These are phyloP conservation scores for Trigoniulus corallinus DNA, from an alignment of 1,140 invertebrate genomes.

Conservation along the genomic window DNA sequence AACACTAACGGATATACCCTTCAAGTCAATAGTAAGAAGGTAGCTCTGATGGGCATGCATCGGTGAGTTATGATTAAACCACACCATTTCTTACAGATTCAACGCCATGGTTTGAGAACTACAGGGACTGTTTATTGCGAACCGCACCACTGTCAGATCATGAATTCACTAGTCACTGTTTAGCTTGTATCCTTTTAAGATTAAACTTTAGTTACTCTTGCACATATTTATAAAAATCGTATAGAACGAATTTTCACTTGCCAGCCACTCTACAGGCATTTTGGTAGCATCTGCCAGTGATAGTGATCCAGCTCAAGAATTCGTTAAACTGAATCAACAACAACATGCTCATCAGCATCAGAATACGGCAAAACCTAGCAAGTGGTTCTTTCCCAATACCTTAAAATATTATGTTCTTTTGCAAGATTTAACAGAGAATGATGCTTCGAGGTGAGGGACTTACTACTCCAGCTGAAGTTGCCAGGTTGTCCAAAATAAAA, in stretches of 20 bases:
- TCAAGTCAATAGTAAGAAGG: background rate
- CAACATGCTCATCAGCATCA: constrained; percentile 58
- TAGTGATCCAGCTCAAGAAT: constrained; percentile 57
- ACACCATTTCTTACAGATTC: constrained; percentile 28
- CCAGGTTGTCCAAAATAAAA: background rate
- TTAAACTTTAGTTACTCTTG: too few species aligned
- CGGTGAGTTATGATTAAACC: background rate
- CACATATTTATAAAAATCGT: too few species aligned
- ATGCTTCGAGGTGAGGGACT: constrained; percentile 37
- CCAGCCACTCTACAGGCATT: too few species aligned
- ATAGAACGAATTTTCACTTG: too few species aligned
- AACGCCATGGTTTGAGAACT: constrained; percentile 92
- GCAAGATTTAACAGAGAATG: constrained; percentile 57
- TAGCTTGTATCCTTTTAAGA: constrained; percentile 72
- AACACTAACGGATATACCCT: background rate
- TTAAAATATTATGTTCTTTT: constrained; percentile 78
- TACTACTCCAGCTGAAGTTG: background rate
- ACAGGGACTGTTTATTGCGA: constrained; percentile 77
- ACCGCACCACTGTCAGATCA: constrained; percentile 82
- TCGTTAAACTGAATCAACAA: constrained; percentile 55
- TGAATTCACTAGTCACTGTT: constrained; percentile 83
- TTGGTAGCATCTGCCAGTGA: constrained; percentile 65
- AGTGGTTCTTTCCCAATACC: constrained; percentile 76
- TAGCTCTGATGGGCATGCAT: background rate
- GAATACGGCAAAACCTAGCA: constrained; percentile 55